phyloP scores from a whole-genome alignment of 1,140 invertebrate species.

The Drosophila sp. region DNA sequence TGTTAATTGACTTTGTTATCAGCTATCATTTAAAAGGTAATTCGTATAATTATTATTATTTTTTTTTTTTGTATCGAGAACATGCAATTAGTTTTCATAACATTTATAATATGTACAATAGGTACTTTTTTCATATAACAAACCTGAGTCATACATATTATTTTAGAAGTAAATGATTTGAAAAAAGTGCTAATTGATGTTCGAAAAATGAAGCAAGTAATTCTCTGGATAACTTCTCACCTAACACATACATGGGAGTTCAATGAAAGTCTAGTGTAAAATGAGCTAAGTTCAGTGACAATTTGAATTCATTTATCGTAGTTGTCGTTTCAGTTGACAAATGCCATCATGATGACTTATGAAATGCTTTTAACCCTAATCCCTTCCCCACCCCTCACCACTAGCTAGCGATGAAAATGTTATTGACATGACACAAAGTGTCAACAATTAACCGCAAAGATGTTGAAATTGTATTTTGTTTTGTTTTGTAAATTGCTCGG shows the following conservation, averaged over 20 bases:
- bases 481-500: not conserved
- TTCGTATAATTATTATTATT: no score
- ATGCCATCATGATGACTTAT: conserved; percentile 37
- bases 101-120: no score
- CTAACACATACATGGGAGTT: not conserved
- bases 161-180: not conserved
- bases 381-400: not conserved
- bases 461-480: conserved; percentile 45
- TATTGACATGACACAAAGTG: conserved; percentile 56
- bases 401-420: conserved; percentile 31
- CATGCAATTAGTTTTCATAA: no score
- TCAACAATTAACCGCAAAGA: conserved; percentile 53
- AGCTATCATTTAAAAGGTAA: no score
- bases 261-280: not conserved
- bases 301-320: conserved; percentile 20
- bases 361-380: conserved; percentile 30
- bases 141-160: not conserved
- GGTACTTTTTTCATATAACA: no score
- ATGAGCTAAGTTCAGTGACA: conserved; percentile 30
- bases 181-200: not conserved
- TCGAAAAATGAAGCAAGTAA: not conserved
- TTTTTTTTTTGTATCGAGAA: no score
- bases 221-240: not conserved
- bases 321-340: conserved; percentile 42
- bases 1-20: no score